A percentile compares a stretch with the other conserved stretches of the same genome.
Conservation (phyloP, 2,113 vertebrate species). For the Cricetomys ansorgei region DNA sequence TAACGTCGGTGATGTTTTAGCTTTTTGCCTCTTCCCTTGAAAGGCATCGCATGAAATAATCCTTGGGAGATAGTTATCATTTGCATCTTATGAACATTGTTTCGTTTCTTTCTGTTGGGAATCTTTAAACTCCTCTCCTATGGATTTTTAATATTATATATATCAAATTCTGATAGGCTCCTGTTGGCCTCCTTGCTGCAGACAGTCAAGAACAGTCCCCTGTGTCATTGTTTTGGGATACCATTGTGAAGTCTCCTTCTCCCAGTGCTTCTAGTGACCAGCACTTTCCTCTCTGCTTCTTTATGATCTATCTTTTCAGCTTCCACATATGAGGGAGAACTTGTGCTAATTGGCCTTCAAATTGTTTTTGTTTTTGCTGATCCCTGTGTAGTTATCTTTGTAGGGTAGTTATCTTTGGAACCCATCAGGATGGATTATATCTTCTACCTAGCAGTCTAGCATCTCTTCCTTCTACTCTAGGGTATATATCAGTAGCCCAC, state of each 20-base stretch:
- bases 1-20: neutral
- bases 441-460: neutral
- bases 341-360: neutral
- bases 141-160: too few relatives aligned
- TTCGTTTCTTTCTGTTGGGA: neutral
- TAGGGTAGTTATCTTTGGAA: neutral
- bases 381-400: too few relatives aligned
- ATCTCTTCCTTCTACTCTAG: neutral
- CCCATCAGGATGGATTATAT: neutral
- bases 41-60: neutral
- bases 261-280: too few relatives aligned
- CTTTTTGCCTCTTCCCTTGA: neutral
- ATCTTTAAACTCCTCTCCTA: neutral
- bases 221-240: neutral
- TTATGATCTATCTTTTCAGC: neutral
- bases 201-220: too few relatives aligned
- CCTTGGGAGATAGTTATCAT: neutral
- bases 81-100: neutral
- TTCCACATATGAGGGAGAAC: neutral
- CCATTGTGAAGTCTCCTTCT: neutral
- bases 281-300: neutral
- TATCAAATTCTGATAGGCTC: too few relatives aligned
- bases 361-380: neutral
- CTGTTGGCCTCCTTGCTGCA: accelerated
- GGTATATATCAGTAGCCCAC: conserved; percentile 54